Percentiles rank a stretch among this genome's conserved stretches.
Conservation (phyloP, 2,113 vertebrate genomes). For the Paralichthys olivaceus region DNA sequence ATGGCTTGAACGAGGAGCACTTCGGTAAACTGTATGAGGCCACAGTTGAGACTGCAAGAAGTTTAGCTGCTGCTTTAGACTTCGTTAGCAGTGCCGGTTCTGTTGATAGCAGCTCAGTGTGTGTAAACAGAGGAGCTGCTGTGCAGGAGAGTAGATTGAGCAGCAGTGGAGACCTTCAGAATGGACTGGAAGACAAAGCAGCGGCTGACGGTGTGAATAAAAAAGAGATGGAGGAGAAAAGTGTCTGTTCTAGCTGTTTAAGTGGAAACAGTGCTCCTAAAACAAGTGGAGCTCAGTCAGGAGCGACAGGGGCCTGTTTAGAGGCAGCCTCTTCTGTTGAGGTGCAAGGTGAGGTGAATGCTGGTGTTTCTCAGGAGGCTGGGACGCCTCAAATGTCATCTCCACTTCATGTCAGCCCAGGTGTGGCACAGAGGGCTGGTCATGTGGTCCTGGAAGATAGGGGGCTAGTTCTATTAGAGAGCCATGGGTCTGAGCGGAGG, state of each 20-base stretch:
- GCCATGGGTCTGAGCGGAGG: constrained; percentile 80
- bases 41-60: constrained; percentile 93
- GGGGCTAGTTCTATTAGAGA: constrained; percentile 69
- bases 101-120: constrained; percentile 28
- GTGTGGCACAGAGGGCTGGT: constrained; percentile 51
- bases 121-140: constrained; percentile 20
- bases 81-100: constrained; percentile 86
- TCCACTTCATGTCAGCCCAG: constrained; percentile 46
- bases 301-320: constrained; percentile 73
- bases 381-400: constrained; percentile 60
- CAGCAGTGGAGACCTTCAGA: constrained; percentile 33
- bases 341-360: constrained; percentile 39
- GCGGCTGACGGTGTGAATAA: constrained; percentile 19
- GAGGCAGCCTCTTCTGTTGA: constrained; percentile 56
- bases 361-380: constrained; percentile 42
- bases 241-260: constrained; percentile 87
- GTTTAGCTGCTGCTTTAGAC: constrained; percentile 92
- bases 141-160: constrained; percentile 6
- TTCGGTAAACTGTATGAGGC: constrained; percentile 93
- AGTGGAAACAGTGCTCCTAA: constrained; percentile 72
- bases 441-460: constrained; percentile 63
- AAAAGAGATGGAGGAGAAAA: constrained; percentile 78
- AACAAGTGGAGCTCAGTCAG: constrained; percentile 70
- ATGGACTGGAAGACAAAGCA: constrained; percentile 26
- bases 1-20: constrained; percentile 89